These are phyloP conservation scores for Patagioenas fasciata DNA, from an alignment of 2,113 vertebrate genomes.

Conservation along the genomic window DNA sequence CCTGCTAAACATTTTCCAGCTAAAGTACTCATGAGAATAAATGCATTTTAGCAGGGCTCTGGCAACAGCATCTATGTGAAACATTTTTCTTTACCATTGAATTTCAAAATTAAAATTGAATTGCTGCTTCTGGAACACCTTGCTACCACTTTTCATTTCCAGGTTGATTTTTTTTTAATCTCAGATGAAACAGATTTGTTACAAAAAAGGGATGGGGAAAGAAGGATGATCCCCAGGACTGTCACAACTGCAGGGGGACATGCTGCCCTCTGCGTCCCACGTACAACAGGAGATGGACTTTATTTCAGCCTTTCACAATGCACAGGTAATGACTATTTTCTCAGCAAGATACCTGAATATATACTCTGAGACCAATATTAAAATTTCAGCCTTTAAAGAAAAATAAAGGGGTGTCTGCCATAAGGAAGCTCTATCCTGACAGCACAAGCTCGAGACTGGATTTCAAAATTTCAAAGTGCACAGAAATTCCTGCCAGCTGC, in stretches of 20 bases:
- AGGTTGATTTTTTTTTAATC: background rate
- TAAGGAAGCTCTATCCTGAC: background rate
- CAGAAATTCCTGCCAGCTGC: background rate
- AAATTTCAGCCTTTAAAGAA: background rate
- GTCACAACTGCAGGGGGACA: background rate
- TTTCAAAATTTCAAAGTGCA: background rate
- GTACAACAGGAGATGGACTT: accelerated
- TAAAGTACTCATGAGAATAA: background rate
- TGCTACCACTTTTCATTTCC: background rate
- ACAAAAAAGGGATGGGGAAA: background rate
- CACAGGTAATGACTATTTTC: background rate
- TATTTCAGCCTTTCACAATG: background rate
- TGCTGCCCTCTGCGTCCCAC: accelerated
- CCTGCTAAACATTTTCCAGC: background rate
- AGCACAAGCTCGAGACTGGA: background rate
- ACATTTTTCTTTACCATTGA: background rate
- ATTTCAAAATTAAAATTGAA: background rate
- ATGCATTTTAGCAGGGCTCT: background rate
- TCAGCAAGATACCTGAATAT: background rate
- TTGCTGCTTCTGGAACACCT: background rate
- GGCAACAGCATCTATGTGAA: background rate
- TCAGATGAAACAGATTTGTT: background rate
- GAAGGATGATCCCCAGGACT: background rate
- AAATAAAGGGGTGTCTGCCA: background rate
- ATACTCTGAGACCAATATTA: background rate